A percentile compares a stretch with the other conserved stretches of the same genome.
Conservation (phyloP, 2,113 vertebrate species). For the Sardina pilchardus region DNA sequence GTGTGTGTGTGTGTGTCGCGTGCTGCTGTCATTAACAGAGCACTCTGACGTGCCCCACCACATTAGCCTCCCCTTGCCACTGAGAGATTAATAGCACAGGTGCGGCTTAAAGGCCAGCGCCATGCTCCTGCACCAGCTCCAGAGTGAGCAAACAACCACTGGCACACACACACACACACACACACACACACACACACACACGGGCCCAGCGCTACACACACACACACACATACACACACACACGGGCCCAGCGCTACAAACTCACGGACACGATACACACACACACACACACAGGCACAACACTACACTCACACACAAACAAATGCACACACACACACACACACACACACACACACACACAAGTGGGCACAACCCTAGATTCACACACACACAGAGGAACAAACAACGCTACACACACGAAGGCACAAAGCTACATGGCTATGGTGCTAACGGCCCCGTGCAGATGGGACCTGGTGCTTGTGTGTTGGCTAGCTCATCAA, state of each 20-base stretch:
- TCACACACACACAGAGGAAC: conserved; percentile 1
- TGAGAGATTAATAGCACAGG: conserved; percentile 27
- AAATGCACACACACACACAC: not conserved
- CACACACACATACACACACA: not conserved
- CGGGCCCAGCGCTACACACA: no score
- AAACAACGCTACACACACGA: not conserved
- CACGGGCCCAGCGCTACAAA: not conserved
- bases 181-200: not conserved
- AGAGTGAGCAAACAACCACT: conserved; percentile 60
- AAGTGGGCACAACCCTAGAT: no score
- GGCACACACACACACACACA: conserved; percentile 29
- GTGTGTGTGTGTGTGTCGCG: not conserved
- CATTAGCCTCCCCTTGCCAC: conserved; percentile 59
- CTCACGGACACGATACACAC: no score
- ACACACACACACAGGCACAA: no score
- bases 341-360: not conserved
- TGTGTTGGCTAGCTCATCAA: no score
- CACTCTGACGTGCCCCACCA: conserved; percentile 60
- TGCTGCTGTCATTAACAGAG: conserved; percentile 56
- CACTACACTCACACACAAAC: not conserved
- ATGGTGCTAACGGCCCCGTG: no score
- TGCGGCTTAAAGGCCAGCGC: conserved; percentile 63
- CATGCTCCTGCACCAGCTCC: conserved; percentile 27
- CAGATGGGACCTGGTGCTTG: no score
- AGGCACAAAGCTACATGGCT: not conserved